Base-by-base conservation (phyloP, 1,140 invertebrate genomes). In the Pararge aegeria region DNA sequence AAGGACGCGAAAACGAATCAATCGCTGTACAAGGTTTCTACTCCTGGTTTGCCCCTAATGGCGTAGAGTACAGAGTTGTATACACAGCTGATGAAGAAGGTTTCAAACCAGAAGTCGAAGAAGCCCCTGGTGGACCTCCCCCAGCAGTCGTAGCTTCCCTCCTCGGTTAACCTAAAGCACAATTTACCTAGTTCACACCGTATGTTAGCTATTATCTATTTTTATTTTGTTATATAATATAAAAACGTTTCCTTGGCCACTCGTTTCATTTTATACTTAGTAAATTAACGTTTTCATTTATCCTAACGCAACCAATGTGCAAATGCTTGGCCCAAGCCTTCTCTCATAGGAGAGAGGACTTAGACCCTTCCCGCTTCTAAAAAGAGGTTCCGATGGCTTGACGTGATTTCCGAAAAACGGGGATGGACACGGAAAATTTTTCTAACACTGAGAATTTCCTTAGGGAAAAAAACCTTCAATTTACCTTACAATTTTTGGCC, bases 81-180 rank as follows among this genome's bases (percentile, higher is more conserved):
- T 96, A 96, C 83, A 90, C 93, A 20, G 95, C 95, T 51, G 95
- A 95, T 73, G 93, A 95, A 64, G 93, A 94, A 56, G 94, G 94
- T 30, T 95, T 92, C 86, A 91, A 92, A 55, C 91, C 93, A 5
- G 66, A 75, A n/a, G 89, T 90, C 29, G 80, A 80, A 38, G 87
- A 91, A 30, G 94, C 93, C 27, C 92, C 93, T 2, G 93, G 94
- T 58, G 94, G 94, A 46, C 87, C 90, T 0, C 73, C 80, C 1
- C 56, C 70, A 5, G 75, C 62, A 7, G 62, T 76, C 3, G 62
- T 82, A n/a, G 78, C 82, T 13, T 77, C 75, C 15, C 69, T 80
- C 19, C 58, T 80, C 4, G 81, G 81, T 60, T 85, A 68, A 57
- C 2, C 13, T 6, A 5, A 5, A 46, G 12, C 9, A 6, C 15